These are phyloP conservation scores for Melanchra persicariae DNA, from an alignment of 2,888 invertebrate species.

Conservation along the genomic window DNA sequence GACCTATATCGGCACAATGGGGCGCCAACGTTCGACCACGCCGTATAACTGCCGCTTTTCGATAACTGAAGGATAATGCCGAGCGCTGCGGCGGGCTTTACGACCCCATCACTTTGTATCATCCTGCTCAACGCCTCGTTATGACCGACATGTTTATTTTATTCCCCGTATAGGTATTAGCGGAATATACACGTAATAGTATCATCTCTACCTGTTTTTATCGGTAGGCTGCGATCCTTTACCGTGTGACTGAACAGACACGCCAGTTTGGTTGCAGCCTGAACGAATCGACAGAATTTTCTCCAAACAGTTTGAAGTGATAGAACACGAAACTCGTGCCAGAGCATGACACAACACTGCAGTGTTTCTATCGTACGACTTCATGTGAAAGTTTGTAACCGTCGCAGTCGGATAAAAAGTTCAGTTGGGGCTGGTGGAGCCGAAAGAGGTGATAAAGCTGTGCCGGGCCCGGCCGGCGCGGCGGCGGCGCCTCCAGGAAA, in stretches of 20 bases:
- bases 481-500: constrained; percentile 1
- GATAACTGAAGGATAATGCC: constrained; percentile 26
- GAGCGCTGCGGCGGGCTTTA: constrained; percentile 17
- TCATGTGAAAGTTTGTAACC: constrained; percentile 12
- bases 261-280: neutral
- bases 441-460: constrained; percentile 30
- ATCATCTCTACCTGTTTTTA: neutral
- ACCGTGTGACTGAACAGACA: neutral
- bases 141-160: constrained; percentile 31
- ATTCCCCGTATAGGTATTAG: constrained; percentile 5
- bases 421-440: constrained; percentile 19
- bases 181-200: neutral
- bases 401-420: constrained; percentile 18
- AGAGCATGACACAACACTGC: neutral
- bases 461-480: neutral
- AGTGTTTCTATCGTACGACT: neutral
- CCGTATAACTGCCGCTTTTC: constrained; percentile 12
- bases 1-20: constrained; percentile 5
- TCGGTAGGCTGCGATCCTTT: neutral
- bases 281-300: neutral
- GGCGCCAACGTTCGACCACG: neutral
- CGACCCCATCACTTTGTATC: constrained; percentile 42
- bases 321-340: neutral
- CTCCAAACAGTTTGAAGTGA: neutral
- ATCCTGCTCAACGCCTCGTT: constrained; percentile 33